These are phyloP conservation scores for Tangara arthus DNA, from an alignment of 2,797 vertebrate species.

Conservation along the genomic window DNA sequence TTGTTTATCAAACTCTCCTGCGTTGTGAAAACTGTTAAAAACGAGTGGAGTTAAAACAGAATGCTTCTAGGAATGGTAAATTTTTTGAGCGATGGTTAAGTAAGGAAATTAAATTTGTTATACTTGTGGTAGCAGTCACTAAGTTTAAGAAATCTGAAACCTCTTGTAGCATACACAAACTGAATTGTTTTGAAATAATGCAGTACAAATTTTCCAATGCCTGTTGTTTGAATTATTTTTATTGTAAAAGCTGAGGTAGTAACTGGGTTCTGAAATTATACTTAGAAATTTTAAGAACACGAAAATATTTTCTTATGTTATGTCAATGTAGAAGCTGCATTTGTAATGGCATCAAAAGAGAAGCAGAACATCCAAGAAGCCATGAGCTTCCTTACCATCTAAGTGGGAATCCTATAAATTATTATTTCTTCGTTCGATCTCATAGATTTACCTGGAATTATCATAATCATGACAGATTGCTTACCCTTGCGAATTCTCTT, in stretches of 20 bases:
- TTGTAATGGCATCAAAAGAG: background rate
- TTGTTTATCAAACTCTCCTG: slow-evolving; percentile 54
- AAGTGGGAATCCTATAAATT: background rate
- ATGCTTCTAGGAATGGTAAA: background rate
- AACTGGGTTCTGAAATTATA: background rate
- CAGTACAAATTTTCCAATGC: background rate
- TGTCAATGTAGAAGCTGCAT: background rate
- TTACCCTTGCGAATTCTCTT: slow-evolving; percentile 3
- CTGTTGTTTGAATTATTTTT: background rate
- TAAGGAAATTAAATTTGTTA: background rate
- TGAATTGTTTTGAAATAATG: background rate
- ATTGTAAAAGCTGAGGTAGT: background rate
- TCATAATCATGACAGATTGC: background rate
- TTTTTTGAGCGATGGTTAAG: background rate
- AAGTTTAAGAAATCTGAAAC: background rate
- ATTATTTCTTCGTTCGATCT: background rate
- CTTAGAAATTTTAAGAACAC: background rate
- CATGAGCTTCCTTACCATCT: background rate
- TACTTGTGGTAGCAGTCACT: background rate
- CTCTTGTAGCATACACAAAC: background rate
- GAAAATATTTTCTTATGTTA: background rate
- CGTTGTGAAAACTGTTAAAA: slow-evolving; percentile 62
- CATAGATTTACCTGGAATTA: background rate
- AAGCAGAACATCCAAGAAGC: background rate
- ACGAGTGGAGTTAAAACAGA: slow-evolving; percentile 53